A percentile compares a stretch with the other conserved stretches of the same genome.
Evolutionary conservation across 2,113 vertebrate species (phyloP).

Genomic region (Ornithorhynchus anatinus): DNA sequence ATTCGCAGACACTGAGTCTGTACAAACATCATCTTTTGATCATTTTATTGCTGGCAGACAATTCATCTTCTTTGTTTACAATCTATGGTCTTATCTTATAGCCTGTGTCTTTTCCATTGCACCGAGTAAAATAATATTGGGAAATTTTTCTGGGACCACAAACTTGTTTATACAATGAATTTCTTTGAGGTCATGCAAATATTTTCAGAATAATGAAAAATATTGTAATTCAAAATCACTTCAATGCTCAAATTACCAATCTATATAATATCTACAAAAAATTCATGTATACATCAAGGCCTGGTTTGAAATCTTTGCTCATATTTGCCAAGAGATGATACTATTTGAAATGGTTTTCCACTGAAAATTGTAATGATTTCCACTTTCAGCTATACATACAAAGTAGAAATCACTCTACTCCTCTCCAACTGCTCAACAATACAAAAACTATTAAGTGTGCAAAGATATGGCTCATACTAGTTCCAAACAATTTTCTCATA

Average conservation of each 20-base stretch:
- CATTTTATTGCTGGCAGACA: background rate
- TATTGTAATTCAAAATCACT: background rate
- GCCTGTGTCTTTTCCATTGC: background rate
- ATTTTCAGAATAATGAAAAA: constrained; percentile 33
- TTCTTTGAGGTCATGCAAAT: background rate
- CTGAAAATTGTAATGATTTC: constrained; percentile 21
- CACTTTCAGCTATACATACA: constrained; percentile 26
- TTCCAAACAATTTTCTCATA: too few relatives aligned
- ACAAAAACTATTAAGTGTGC: constrained; percentile 30
- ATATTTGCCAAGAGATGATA: background rate
- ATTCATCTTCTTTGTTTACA: background rate
- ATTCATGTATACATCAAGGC: background rate
- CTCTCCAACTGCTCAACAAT: constrained; percentile 32
- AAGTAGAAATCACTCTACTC: constrained; percentile 27
- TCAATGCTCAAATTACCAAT: constrained; percentile 7
- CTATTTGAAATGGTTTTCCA: background rate
- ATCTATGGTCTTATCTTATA: background rate
- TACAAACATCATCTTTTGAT: background rate
- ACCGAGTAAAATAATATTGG: background rate
- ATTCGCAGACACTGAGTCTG: background rate
- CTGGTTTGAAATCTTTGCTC: background rate
- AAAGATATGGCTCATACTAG: constrained; percentile 7
- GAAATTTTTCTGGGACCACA: background rate
- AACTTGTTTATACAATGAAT: background rate
- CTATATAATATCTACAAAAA: constrained; percentile 13